phyloP scores from a whole-genome alignment of 2,797 vertebrate species.

The Falco rusticolus region DNA sequence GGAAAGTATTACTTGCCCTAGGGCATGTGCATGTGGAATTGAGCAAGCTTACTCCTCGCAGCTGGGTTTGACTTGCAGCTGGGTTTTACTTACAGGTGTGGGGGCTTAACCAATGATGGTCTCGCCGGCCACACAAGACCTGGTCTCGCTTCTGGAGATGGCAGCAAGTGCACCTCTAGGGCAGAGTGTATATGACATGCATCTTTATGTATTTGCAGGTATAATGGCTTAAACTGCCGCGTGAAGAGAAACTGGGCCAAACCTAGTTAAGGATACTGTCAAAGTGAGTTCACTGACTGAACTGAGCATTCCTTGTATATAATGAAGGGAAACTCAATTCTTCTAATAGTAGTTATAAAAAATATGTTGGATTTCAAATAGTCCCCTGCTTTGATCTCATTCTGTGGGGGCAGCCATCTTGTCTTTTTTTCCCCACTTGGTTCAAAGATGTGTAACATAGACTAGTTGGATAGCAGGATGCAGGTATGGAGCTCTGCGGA shows the following conservation, averaged over 20 bases:
- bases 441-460: not conserved
- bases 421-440: not conserved
- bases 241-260: not conserved
- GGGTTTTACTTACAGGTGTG: not conserved
- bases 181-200: accelerated
- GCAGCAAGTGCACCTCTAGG: not conserved
- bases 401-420: not conserved
- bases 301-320: not conserved
- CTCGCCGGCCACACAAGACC: not conserved
- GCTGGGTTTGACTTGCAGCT: not conserved
- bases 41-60: not conserved
- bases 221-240: not conserved
- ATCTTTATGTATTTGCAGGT: not conserved
- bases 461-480: not conserved
- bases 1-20: not conserved
- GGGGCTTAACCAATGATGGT: not conserved
- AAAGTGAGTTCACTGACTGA: not conserved
- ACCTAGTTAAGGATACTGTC: not conserved
- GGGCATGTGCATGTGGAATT: not conserved
- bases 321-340: not conserved
- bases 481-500: not conserved
- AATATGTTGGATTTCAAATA: not conserved
- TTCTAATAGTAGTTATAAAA: not conserved
- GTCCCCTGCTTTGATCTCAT: not conserved
- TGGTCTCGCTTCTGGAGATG: not conserved